Base-by-base conservation (phyloP, 1,140 invertebrate genomes). In the Epicauta chinensis region DNA sequence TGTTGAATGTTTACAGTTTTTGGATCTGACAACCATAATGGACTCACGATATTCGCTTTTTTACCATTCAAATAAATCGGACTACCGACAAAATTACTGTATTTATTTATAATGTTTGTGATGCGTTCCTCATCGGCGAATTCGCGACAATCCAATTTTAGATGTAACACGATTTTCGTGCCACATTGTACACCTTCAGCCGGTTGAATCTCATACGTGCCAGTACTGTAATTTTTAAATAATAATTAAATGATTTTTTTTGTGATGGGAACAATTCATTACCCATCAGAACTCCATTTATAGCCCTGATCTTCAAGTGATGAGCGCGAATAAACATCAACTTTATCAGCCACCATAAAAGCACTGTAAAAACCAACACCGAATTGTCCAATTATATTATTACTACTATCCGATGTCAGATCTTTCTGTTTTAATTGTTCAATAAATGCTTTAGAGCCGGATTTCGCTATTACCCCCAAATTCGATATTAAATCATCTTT, bases 341-440 rank as follows among this genome's bases (percentile, higher is more conserved):
- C 91, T 70, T 87, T 89, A 60, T 97, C 85, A 44, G 92, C 91
- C 1, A 98, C 94, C 89, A 98, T 97, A 70, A 98, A 98, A 1
- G 88, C 83, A 35, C 94, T 97, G 67, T 98, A 98, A 70, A 98
- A 98, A 7, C 96, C 96, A 11, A 98, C 96, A 54, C 95, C 96
- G 79, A 98, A 98, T 68, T 98, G 93, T 3, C 95, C 96, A 72
- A 98, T 98, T 47, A 98, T 96, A 51, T 84, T 83, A n/a, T 78
- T 81, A 3, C 77, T 67, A 47, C 79, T 78, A 12, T 80, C 76
- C 17, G 79, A 74, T 29, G 79, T 74, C 9, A 73, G 73, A 40
- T 80, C 72, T 66, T 86, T 80, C 15, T 81, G 77, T 67, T 91
- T 85, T n/a, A 94, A 68, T 67, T 93, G 77, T 67, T 95, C 84